Conservation (phyloP, 2,113 vertebrate genomes). For the Scophthalmus maximus region DNA sequence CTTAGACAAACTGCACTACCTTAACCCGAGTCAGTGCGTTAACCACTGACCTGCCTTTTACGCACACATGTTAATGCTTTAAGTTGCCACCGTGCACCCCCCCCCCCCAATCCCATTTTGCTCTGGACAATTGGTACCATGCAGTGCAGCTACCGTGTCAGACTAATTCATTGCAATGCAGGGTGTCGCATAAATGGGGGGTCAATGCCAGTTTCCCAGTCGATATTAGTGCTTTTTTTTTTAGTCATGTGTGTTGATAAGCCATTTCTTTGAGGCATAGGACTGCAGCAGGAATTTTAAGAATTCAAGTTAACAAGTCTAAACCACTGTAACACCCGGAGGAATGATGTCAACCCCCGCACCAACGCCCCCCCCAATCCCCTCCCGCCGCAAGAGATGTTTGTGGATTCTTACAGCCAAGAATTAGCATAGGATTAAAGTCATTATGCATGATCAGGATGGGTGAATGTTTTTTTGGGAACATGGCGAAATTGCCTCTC, state of each 20-base stretch:
- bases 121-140: conserved; percentile 34
- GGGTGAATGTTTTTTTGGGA: not conserved
- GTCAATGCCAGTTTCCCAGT: conserved; percentile 42
- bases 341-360: conserved; percentile 54
- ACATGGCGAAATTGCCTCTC: not conserved
- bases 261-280: conserved; percentile 68
- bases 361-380: not conserved
- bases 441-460: not conserved
- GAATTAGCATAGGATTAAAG: conserved; percentile 21
- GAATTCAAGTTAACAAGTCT: conserved; percentile 79
- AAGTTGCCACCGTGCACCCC: conserved; percentile 5
- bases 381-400: not conserved
- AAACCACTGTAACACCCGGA: conserved; percentile 73
- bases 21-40: not conserved
- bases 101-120: not conserved
- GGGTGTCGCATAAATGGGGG: conserved; percentile 19
- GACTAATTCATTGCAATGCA: conserved; percentile 14
- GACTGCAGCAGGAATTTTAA: conserved; percentile 71
- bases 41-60: conserved; percentile 8
- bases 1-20: not conserved
- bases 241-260: conserved; percentile 74
- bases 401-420: conserved; percentile 14
- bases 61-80: not conserved
- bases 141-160: conserved; percentile 10
- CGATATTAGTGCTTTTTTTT: conserved; percentile 61